A percentile compares a stretch with the other conserved stretches of the same genome.
Conservation (phyloP, 2,797 vertebrate species). For the Catharus ustulatus region DNA sequence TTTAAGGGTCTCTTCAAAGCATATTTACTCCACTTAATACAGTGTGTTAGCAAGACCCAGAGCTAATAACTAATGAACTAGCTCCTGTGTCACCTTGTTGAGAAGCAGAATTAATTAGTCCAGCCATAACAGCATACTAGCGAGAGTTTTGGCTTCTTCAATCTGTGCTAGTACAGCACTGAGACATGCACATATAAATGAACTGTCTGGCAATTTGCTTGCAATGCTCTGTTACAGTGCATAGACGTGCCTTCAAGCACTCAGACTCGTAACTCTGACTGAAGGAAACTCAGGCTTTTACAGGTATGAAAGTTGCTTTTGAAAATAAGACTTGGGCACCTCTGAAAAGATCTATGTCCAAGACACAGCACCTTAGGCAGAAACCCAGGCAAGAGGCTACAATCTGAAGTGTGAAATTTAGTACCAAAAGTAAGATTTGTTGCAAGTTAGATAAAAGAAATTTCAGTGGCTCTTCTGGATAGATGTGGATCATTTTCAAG, state of each 20-base stretch:
- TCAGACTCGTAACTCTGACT: not conserved
- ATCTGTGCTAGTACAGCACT: not conserved
- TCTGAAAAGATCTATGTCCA: not conserved
- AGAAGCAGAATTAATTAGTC: slow-evolving; percentile 25
- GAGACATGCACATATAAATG: not conserved
- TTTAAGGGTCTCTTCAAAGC: slow-evolving; percentile 26
- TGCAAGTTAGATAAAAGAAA: not conserved
- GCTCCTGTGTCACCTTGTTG: slow-evolving; percentile 1
- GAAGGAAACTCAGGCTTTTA: not conserved
- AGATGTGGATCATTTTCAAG: not conserved
- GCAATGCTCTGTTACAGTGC: not conserved
- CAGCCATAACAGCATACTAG: not conserved
- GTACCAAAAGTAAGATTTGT: not conserved
- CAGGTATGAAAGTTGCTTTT: not conserved
- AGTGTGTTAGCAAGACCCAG: not conserved
- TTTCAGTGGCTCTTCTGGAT: not conserved
- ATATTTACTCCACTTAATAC: not conserved
- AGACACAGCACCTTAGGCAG: not conserved
- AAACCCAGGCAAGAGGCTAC: not conserved
- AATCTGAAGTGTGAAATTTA: not conserved
- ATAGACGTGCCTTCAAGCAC: not conserved
- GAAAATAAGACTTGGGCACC: not conserved
- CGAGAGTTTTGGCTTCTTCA: not conserved
- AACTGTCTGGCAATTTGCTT: not conserved
- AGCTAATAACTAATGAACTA: slow-evolving; percentile 39